These are phyloP conservation scores for Anser brachyrhynchus DNA, from an alignment of 2,113 vertebrate species.

Conservation along the genomic window DNA sequence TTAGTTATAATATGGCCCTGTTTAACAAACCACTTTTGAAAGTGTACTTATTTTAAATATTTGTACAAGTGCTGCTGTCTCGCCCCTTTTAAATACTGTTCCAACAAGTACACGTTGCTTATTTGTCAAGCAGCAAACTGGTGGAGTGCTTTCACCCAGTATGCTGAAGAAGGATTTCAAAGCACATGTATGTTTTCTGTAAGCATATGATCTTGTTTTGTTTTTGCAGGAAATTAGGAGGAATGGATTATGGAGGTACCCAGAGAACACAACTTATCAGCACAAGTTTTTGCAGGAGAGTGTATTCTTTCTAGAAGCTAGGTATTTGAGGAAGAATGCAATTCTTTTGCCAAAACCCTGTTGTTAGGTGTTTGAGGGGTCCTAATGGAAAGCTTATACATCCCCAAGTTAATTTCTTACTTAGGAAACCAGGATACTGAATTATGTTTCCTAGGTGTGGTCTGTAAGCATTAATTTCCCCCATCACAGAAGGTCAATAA, in stretches of 20 bases:
- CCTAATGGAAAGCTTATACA: neutral
- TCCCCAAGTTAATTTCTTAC: neutral
- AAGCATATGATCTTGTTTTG: neutral
- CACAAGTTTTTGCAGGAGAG: neutral
- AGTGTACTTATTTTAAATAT: neutral
- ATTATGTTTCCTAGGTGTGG: neutral
- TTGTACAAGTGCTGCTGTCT: neutral
- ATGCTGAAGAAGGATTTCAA: neutral
- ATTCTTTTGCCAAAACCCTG: neutral
- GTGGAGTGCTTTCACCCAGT: neutral
- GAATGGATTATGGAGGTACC: neutral
- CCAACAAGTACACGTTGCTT: neutral
- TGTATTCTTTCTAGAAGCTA: neutral
- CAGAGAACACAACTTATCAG: neutral
- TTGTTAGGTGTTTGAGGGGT: neutral
- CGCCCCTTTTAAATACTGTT: neutral
- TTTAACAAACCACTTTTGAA: neutral
- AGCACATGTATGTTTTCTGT: neutral
- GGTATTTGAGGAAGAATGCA: neutral
- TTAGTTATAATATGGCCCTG: neutral
- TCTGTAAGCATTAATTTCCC: neutral
- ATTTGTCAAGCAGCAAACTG: neutral
- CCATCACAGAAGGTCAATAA: neutral
- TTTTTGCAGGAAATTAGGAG: neutral
- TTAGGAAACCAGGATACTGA: neutral